Conservation (phyloP, 2,888 invertebrate genomes). For the Orthonevra nobilis region DNA sequence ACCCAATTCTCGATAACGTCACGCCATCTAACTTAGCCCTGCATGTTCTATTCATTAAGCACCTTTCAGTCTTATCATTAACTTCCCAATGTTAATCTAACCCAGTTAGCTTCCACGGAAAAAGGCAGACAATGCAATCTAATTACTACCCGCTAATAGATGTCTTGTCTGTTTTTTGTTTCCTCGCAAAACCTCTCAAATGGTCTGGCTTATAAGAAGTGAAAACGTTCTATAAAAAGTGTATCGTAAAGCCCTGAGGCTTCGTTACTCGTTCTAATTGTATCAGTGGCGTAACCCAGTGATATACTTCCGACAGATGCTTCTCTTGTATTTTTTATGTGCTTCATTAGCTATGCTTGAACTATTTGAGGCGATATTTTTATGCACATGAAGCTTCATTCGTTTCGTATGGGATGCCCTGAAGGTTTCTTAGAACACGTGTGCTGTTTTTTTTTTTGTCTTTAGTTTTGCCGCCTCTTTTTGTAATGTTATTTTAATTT, state of each 20-base stretch:
- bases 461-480: no score
- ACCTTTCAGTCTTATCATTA: conserved; percentile 56
- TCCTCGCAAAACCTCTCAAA: background rate
- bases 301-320: conserved; percentile 19
- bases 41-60: conserved; percentile 65
- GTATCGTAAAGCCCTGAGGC: conserved; percentile 24
- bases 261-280: conserved; percentile 29
- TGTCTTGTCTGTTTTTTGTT: conserved; percentile 41
- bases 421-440: no score
- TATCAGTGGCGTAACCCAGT: conserved; percentile 23
- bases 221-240: conserved; percentile 13
- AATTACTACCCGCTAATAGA: conserved; percentile 61
- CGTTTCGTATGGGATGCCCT: no score
- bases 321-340: background rate
- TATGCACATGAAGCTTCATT: no score
- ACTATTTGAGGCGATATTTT: background rate
- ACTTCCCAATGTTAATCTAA: conserved; percentile 63
- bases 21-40: conserved; percentile 43
- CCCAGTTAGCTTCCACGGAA: conserved; percentile 54
- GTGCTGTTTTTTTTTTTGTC: no score
- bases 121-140: conserved; percentile 47
- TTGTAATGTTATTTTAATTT: conserved; percentile 1
- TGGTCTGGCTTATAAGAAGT: no score
- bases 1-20: conserved; percentile 47
- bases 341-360: background rate